Base-by-base conservation (phyloP, 2,888 invertebrate genomes). In the Clostera curtula region DNA sequence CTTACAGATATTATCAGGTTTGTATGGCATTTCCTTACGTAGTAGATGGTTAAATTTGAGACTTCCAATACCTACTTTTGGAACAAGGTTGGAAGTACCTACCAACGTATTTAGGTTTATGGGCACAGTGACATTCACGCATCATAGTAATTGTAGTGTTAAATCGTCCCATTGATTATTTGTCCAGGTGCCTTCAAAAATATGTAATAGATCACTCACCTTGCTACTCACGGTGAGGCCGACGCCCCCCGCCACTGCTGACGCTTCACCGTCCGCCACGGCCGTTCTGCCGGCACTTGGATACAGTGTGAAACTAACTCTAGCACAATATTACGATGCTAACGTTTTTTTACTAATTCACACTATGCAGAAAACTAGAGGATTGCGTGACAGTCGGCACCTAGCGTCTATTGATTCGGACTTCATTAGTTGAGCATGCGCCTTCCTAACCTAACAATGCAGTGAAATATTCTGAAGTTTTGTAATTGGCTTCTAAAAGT, bases 151-250 rank as follows among this genome's bases (percentile, higher is more conserved):
- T 15, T 13, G 23, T 23, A 13, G 14, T 23, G 23, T 15, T 10
- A 15, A 15, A 10, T 15, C 14, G 7, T 14, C 10, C 15, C 15
- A 15, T 23, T 23, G 14, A 15, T 10, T 6, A 23, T 23, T 15
- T 18, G 18, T 18, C 17, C 18, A 18, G 12, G 25, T 25, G 12
- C 12, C 16, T 12, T 25, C 17, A 12, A 18, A 18, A 14, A 25
- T n/a, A 17, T 18, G 25, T 18, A 25, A 12, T 18, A 12, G 18
- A 18, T 17, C 25, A 36, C 24, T 34, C 56, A 77, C 82, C 77
- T 83, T 83, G 61, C 76, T 82, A 65, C 67, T 74, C 82, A 83
- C 82, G 82, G 80, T 54, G 79, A 83, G 82, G 79, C 82, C 72
- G 58, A 69, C 74, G 76, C 80, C 80, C 60, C 70, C 80, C 79